A percentile compares a stretch with the other conserved stretches of the same genome.
These are phyloP conservation scores for Cariama cristata DNA, from an alignment of 2,113 vertebrate genomes.

Conservation along the genomic window DNA sequence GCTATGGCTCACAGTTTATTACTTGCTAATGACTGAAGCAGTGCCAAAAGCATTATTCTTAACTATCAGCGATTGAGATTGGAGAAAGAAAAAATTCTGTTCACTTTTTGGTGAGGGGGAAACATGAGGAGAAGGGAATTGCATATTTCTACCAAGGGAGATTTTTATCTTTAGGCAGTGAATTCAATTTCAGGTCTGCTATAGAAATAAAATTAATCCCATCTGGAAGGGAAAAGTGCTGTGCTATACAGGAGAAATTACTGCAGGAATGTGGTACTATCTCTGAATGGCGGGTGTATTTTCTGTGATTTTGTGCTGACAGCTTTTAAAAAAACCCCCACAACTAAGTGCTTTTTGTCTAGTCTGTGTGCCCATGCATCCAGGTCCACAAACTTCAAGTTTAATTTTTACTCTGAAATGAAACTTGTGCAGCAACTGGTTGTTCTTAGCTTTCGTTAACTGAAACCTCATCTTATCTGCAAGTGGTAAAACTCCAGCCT, in stretches of 20 bases:
- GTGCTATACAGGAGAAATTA: not conserved
- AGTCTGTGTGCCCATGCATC: not conserved
- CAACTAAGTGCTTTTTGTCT: not conserved
- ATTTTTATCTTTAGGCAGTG: constrained; percentile 69
- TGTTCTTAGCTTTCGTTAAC: not conserved
- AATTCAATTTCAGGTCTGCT: constrained; percentile 60
- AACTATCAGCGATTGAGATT: not conserved
- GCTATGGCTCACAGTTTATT: not conserved
- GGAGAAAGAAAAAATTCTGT: not conserved
- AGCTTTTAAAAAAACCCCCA: not conserved
- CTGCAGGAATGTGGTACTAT: not conserved
- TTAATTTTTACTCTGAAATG: not conserved
- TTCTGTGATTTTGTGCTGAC: constrained; percentile 39
- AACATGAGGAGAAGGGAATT: constrained; percentile 59
- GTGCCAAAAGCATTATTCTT: constrained; percentile 26
- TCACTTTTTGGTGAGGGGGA: constrained; percentile 9
- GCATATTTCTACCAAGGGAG: constrained; percentile 60
- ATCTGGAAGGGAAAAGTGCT: constrained; percentile 59
- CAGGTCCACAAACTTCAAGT: not conserved
- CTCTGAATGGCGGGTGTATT: not conserved
- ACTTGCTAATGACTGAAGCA: constrained; percentile 20
- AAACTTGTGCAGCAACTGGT: not conserved
- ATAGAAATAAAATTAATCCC: constrained; percentile 63
- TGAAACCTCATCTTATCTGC: constrained; percentile 21
- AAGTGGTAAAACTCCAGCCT: constrained; percentile 31